Evolutionary conservation across 2,888 invertebrate genomes (phyloP), one percentile per base, ranked within the genome.

Genomic region (Stratiomys singularior): DNA sequence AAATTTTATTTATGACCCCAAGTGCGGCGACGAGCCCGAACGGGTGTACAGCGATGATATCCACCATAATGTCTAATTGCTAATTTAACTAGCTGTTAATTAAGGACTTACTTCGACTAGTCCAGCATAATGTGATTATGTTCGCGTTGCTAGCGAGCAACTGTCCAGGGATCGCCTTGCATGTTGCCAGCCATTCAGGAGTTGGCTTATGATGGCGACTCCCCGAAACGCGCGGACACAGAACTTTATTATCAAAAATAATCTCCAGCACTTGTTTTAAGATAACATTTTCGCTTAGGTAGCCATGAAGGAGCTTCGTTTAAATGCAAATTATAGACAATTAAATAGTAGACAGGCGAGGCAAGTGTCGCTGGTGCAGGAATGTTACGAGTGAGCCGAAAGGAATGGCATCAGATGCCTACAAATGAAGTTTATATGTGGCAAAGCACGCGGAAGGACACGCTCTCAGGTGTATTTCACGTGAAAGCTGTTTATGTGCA

Each of bases 321-420:
- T 72, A 72, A 56, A 72, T 72, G 72, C 72, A 72, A 72, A 72
- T 72, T 56, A 72, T 72, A 25, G 37, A 56, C 72, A 72, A 72
- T 56, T 72, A 56, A 21, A 27, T 30, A 18, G 56, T 23, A 72
- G 52, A 72, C 66, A 66, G 66, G 66, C 66, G 66, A 44, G 66
- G 66, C 66, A 44, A 66, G 37, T 13, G 25, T 25, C 25, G 25
- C 37, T 15, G 63, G 15, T 27, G 27, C 15, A 15, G 25, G 63
- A 27, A 27, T 63, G 63, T 23, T 37, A 0, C n/a, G 28, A 28
- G 15, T 15, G 18, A 52, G 15, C 4, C 27, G 28, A 63, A 63
- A 63, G 63, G 27, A 63, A 27, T 28, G 27, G 25, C 11, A 13
- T 27, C 13, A 13, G 28, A 25, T 63, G 63, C 27, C 63, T 18